Evolutionary conservation across 2,797 vertebrate genomes (phyloP), one percentile per base, ranked within the genome.

Genomic region (Urophycis tenuis): DNA sequence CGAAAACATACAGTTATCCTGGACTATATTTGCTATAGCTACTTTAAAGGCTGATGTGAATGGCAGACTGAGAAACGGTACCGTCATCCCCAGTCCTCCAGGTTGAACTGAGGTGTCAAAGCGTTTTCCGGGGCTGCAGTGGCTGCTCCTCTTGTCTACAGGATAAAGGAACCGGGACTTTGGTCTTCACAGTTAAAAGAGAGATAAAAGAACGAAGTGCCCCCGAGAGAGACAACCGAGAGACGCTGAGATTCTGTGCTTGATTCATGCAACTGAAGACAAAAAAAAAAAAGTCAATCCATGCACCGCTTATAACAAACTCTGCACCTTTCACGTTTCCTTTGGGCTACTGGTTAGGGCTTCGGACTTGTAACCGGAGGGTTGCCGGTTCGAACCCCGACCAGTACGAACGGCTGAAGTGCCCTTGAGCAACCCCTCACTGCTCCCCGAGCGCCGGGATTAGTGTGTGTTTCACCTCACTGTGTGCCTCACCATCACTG

Each of bases 1-100:
- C 53, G 17, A 35, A 75, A 39, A 79, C 85, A 81, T 85, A 64
- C 79, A 78, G 83, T 72, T 36, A 45, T 71, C 76, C 79, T 74
- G 73, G 78, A 70, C 71, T 79, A 53, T 64, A 77, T 76, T 78
- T 76, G 30, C 74, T 81, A 39, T 7, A 72, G 83, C 76, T 12
- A 4, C 76, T 75, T 84, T 81, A 75, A 84, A 81, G 80, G 86
- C 83, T 85, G 74, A 82, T 80, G 12, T 77, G 72, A 80, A 80
- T 75, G 81, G 80, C 73, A 71, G 80, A 25, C 64, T 31, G 70
- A 69, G 75, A 77, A 78, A 80, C 69, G 34, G 78, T 78, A 10
- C 75, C 76, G 74, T 36, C 80, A 41, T 86, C 85, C 49, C 60
- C 77, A 80, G 53, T 25, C 22, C 3, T 53, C 45, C 29, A n/a